A percentile compares a stretch with the other conserved stretches of the same genome.
phyloP scores from a whole-genome alignment of 37 sponge, comb jelly and placozoan species.

The Oopsacas minuta region DNA sequence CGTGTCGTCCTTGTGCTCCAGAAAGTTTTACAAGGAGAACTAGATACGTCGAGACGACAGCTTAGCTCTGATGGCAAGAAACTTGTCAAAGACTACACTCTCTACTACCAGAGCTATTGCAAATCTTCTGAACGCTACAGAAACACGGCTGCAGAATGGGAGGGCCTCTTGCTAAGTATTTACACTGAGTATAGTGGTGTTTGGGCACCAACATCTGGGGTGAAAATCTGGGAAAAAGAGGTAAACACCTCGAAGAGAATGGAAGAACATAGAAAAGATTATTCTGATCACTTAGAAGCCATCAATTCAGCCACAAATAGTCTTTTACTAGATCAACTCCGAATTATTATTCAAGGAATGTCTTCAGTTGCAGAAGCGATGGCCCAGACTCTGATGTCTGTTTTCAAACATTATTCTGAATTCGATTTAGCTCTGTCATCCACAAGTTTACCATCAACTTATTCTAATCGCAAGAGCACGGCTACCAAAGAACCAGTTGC shows the following conservation, averaged over 20 bases:
- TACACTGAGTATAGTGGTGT: slow-evolving; percentile 30
- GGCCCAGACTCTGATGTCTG: background rate
- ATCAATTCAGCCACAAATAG: background rate
- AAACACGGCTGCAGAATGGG: slow-evolving; percentile 38
- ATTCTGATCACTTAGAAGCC: background rate
- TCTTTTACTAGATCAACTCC: background rate
- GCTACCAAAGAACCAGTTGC: background rate
- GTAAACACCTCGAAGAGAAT: slow-evolving; percentile 12
- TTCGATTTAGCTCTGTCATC: background rate
- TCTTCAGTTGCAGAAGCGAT: background rate
- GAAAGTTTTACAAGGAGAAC: background rate
- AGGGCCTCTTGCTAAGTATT: slow-evolving; percentile 24
- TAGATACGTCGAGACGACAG: background rate
- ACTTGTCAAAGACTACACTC: background rate
- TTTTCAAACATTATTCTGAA: slow-evolving; percentile 1
- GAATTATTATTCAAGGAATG: background rate
- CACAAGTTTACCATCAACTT: background rate
- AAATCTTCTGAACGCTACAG: background rate
- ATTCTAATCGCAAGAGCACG: background rate
- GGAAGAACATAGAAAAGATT: slow-evolving; percentile 28
- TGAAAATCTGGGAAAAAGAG: slow-evolving; percentile 45
- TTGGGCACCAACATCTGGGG: slow-evolving; percentile 38
- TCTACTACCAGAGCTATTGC: background rate
- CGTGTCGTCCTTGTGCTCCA: background rate
- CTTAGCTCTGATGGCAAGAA: background rate